Base-by-base conservation (phyloP, 2,113 vertebrate species). In the Plectropomus leopardus region DNA sequence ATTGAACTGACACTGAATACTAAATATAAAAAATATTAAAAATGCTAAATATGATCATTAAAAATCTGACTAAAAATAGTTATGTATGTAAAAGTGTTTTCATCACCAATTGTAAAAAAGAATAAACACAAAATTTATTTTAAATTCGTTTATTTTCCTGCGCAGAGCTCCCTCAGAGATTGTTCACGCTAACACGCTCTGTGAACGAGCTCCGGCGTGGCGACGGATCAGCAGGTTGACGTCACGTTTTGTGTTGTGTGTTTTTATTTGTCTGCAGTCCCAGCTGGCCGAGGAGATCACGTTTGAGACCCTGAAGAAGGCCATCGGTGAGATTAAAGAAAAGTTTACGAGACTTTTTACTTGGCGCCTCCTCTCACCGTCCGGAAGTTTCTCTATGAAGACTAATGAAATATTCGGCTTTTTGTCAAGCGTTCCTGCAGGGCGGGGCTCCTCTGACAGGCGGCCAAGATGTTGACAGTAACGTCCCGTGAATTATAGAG, bases 251-350 rank as follows among this genome's bases (percentile, higher is more conserved):
- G n/a, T n/a, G n/a, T n/a, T n/a, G n/a, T 30, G 7, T 88, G 17
- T 36, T 15, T 70, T 67, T 77, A 21, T 28, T 21, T 80, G 76
- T 67, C 24, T 91, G 61, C 87, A 99, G 98, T 86, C 95, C 3
- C 95, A 94, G 88, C 95, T 96, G 72, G 96, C 97, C 30, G 98
- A 99, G 92, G 98, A 99, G 94, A 98, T 99, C 88, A 99, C 98
- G 2, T 99, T 98, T 79, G 98, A 99, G 94, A 96, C 98, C 7
- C 87, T 99, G 92, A 99, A 99, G 94, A 99, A 99, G 89, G 98
- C 98, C 75, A 99, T 99, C 72, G 98, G 98, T 99, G 83, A 95
- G 96, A 17, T 8, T 4, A 15, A 4, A 30, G 9, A 30, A 0
- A 8, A 5, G 16, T 26, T 16, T 3, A 1, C 16, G 7, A 45